These are phyloP conservation scores for Drosophila stalkeri DNA, from an alignment of 2,888 invertebrate species.

Conservation along the genomic window DNA sequence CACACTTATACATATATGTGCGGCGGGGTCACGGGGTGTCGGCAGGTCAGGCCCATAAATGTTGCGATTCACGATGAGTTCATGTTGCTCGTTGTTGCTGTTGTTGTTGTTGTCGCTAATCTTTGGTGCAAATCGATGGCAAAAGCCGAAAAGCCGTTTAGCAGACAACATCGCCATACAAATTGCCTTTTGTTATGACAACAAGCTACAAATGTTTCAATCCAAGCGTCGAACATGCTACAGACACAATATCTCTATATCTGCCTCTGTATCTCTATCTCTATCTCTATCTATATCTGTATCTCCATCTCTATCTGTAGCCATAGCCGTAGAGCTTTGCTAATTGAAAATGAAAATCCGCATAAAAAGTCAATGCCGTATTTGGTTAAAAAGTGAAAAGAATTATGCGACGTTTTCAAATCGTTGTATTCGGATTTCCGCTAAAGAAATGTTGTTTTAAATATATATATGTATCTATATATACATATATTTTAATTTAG, in stretches of 20 bases:
- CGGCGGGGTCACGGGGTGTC: conserved; percentile 13
- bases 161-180: conserved; percentile 51
- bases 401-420: conserved; percentile 65
- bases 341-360: conserved; percentile 67
- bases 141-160: conserved; percentile 66
- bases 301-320: conserved; percentile 28
- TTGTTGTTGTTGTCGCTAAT: conserved; percentile 51
- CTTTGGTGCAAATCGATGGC: conserved; percentile 65
- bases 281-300: conserved; percentile 23
- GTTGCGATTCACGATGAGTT: conserved; percentile 59
- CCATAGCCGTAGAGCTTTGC: conserved; percentile 38
- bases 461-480: not conserved
- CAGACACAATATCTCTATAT: conserved; percentile 32
- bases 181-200: conserved; percentile 73
- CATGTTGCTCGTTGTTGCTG: conserved; percentile 29
- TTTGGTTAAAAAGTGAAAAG: conserved; percentile 78
- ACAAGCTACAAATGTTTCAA: conserved; percentile 53
- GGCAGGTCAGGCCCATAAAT: conserved; percentile 79
- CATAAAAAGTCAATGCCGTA: conserved; percentile 59
- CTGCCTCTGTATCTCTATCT: conserved; percentile 31
- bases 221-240: conserved; percentile 42
- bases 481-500: conserved; percentile 39
- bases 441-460: conserved; percentile 58
- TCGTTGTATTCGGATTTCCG: conserved; percentile 68
- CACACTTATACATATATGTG: conserved; percentile 9